Evolutionary conservation across 2,888 invertebrate species (phyloP).

Genomic region (Thelaira solivaga): DNA sequence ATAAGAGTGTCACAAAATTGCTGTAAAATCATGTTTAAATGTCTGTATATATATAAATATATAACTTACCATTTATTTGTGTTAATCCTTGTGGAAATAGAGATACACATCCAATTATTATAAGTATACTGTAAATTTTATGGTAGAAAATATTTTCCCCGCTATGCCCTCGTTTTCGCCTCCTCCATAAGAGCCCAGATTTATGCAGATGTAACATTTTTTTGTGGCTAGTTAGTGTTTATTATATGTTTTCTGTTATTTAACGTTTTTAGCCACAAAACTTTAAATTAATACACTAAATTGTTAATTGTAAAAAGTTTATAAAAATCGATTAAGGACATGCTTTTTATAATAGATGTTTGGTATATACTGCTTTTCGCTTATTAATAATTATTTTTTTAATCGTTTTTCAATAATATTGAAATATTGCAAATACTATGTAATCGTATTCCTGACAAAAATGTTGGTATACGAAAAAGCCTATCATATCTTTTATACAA

Average conservation of each 20-base stretch:
- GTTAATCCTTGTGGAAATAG: conserved; percentile 30
- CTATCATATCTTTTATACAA: no score
- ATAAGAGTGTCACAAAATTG: no score
- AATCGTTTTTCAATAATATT: no score
- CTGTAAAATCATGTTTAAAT: no score
- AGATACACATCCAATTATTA: conserved; percentile 8
- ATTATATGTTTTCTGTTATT: neutral
- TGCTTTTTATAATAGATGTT: no score
- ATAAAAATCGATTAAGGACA: neutral
- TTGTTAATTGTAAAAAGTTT: neutral
- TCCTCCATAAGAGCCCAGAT: conserved; percentile 14
- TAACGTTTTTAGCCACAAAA: neutral
- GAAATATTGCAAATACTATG: no score
- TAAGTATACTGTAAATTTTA: neutral
- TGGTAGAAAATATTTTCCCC: neutral
- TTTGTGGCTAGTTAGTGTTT: neutral
- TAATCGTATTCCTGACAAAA: no score
- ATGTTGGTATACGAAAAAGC: no score
- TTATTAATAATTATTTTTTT: no score
- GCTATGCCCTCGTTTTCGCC: conserved; percentile 22
- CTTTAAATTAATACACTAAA: neutral
- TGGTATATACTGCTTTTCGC: no score
- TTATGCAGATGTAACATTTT: conserved; percentile 30
- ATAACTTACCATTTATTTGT: conserved; percentile 35
- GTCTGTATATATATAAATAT: neutral